A percentile compares a stretch with the other conserved stretches of the same genome.
Conservation (phyloP, 2,113 vertebrate genomes). For the Platichthys stellatus region DNA sequence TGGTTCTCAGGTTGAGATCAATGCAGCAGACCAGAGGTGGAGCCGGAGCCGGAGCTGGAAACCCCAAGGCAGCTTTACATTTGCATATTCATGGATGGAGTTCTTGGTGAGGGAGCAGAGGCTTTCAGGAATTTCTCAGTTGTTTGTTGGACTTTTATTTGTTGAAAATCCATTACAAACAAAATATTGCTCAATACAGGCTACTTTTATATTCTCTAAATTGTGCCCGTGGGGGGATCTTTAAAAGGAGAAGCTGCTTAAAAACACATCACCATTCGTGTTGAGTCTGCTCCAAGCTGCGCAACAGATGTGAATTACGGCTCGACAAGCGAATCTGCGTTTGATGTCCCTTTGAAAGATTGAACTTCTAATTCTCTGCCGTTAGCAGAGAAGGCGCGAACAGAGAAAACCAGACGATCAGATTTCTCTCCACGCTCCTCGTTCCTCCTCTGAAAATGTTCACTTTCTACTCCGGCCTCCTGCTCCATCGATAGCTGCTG, state of each 20-base stretch:
- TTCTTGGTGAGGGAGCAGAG: conserved; percentile 5
- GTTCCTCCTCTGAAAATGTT: conserved; percentile 30
- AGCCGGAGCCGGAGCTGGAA: neutral
- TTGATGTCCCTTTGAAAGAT: conserved; percentile 55
- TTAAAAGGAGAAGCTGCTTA: conserved; percentile 4
- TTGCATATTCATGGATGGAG: conserved; percentile 22
- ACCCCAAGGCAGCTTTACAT: conserved; percentile 15
- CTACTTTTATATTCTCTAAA: neutral
- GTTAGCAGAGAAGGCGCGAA: neutral
- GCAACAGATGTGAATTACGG: conserved; percentile 28
- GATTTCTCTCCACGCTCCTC: conserved; percentile 18
- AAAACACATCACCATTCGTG: conserved; percentile 1
- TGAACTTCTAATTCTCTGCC: conserved; percentile 39
- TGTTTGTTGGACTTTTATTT: conserved; percentile 8
- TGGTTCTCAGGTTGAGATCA: neutral
- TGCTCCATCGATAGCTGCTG: conserved; percentile 33
- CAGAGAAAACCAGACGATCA: conserved; percentile 3
- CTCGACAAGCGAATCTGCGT: conserved; percentile 33
- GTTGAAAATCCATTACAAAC: conserved; percentile 10
- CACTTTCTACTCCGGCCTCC: conserved; percentile 30
- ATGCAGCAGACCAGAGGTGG: neutral
- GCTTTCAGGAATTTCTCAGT: neutral
- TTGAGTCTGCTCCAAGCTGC: neutral
- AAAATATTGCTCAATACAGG: neutral
- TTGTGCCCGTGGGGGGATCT: neutral